Evolutionary conservation across 2,797 vertebrate genomes (phyloP).

Genomic region (Chrysocyon brachyurus): DNA sequence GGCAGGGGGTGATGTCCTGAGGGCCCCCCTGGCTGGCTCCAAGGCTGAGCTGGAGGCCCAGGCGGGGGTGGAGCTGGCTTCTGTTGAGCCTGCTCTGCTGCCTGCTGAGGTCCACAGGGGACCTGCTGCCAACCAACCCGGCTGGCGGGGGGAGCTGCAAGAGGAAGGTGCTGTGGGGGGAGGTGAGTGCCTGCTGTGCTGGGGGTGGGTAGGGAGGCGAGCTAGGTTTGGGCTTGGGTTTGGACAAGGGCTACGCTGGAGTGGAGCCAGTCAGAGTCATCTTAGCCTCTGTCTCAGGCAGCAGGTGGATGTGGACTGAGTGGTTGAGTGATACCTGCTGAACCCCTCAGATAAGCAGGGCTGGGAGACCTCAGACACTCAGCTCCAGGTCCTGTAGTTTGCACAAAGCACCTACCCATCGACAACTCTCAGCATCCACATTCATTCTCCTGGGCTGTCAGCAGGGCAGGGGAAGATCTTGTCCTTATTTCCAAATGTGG

Average conservation of each 20-base stretch:
- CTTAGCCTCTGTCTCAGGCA: background rate
- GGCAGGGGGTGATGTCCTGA: constrained; percentile 86
- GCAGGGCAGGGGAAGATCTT: background rate
- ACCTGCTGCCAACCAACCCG: constrained; percentile 93
- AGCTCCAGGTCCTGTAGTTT: background rate
- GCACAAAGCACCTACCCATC: background rate
- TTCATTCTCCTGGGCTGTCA: background rate
- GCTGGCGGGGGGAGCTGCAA: constrained; percentile 92
- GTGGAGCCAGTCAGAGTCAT: background rate
- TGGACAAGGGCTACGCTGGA: background rate
- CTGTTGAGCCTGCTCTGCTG: constrained; percentile 86
- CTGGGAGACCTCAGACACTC: background rate
- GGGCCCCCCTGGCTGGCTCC: constrained; percentile 87
- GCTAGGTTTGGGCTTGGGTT: too few species aligned
- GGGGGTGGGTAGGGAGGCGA: too few species aligned
- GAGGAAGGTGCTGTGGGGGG: constrained; percentile 95
- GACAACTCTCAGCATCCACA: background rate
- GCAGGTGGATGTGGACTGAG: fast-evolving
- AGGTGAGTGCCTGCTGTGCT: constrained; percentile 88
- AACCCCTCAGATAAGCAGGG: background rate
- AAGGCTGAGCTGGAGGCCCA: constrained; percentile 93
- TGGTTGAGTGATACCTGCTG: background rate
- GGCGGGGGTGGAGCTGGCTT: constrained; percentile 89
- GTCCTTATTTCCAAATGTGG: background rate
- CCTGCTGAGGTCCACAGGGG: constrained; percentile 90